These are phyloP conservation scores for Centroberyx gerrardi DNA, from an alignment of 2,797 vertebrate genomes.

Conservation along the genomic window DNA sequence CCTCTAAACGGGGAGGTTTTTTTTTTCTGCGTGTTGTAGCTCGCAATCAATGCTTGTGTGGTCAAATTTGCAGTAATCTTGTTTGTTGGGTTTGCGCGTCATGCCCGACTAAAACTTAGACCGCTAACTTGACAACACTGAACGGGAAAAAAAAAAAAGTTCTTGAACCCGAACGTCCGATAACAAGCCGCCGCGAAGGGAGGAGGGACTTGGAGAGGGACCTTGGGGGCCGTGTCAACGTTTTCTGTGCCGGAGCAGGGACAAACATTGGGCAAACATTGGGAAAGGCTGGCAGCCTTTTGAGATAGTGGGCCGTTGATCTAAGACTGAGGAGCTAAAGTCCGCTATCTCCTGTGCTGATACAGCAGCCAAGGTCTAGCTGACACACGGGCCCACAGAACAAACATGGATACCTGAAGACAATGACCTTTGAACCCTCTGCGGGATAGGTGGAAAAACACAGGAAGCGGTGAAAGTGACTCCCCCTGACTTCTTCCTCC, in stretches of 20 bases:
- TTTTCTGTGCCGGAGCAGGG: conserved; percentile 83
- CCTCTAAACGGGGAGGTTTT: conserved; percentile 32
- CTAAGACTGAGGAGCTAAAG: conserved; percentile 83
- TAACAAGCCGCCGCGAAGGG: conserved; percentile 63
- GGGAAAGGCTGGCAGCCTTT: conserved; percentile 83
- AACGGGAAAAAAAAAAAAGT: conserved; percentile 32
- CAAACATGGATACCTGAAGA: conserved; percentile 86
- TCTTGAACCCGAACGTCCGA: conserved; percentile 76
- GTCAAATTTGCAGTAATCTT: conserved; percentile 44
- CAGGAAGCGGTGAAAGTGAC: conserved; percentile 82
- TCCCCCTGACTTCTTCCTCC: conserved; percentile 66
- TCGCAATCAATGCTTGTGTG: conserved; percentile 54
- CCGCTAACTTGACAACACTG: conserved; percentile 16
- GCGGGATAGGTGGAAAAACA: conserved; percentile 58
- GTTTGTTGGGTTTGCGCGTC: conserved; percentile 18
- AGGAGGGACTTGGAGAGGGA: conserved; percentile 73
- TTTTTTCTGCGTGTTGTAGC: not conserved
- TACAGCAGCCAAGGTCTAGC: conserved; percentile 81
- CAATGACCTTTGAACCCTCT: conserved; percentile 81
- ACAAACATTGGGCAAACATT: conserved; percentile 85
- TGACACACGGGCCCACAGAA: conserved; percentile 78
- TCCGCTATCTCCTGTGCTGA: conserved; percentile 81
- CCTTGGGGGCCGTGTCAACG: conserved; percentile 84
- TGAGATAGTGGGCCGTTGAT: conserved; percentile 86
- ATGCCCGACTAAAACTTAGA: not conserved